These are phyloP conservation scores for Colletes collaris DNA, from an alignment of 2,888 invertebrate genomes.

Conservation along the genomic window DNA sequence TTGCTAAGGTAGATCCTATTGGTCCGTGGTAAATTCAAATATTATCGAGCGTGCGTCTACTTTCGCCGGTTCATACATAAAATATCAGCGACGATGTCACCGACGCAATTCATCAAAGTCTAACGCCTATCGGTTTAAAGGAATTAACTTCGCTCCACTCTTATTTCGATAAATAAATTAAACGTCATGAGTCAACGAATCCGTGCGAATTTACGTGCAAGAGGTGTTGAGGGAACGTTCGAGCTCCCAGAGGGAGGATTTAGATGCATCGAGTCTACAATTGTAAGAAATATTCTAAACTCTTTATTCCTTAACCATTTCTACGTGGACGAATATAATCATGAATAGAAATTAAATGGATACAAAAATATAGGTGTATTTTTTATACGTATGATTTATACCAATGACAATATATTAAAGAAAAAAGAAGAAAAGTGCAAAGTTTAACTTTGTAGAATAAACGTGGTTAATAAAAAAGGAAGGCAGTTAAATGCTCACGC, in stretches of 20 bases:
- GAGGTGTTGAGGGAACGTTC: not conserved
- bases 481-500: too few species aligned
- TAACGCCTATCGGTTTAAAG: slow-evolving; percentile 50
- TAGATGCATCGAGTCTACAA: not conserved
- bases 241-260: not conserved
- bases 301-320: too few species aligned
- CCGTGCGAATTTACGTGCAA: slow-evolving; percentile 1
- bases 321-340: too few species aligned
- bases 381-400: too few species aligned
- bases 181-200: slow-evolving; percentile 38
- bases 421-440: too few species aligned
- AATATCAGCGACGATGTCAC: slow-evolving; percentile 49
- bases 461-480: too few species aligned
- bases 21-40: slow-evolving; percentile 58
- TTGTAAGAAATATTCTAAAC: not conserved
- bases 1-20: slow-evolving; percentile 37
- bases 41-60: slow-evolving; percentile 50
- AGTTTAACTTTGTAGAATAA: too few species aligned
- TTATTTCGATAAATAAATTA: slow-evolving; percentile 58
- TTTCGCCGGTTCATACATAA: slow-evolving; percentile 57
- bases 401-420: too few species aligned
- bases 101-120: slow-evolving; percentile 57
- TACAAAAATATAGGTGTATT: too few species aligned
- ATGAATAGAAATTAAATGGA: too few species aligned
- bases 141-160: slow-evolving; percentile 51